Conservation (phyloP, 2,888 invertebrate species). For the Eilema caniola region DNA sequence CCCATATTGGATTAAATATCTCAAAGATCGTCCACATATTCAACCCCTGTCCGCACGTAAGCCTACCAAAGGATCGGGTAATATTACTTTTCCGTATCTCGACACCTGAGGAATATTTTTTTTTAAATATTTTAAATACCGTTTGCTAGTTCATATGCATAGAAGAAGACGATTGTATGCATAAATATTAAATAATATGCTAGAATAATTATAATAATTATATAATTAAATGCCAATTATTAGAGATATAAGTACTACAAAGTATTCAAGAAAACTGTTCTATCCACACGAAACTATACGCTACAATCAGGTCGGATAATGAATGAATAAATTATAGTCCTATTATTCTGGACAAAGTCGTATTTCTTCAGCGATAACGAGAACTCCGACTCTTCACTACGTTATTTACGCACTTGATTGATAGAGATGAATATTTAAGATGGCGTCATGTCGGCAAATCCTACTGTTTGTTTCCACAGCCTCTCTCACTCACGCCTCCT, state of each 20-base stretch:
- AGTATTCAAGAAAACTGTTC: conserved; percentile 16
- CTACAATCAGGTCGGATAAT: conserved; percentile 40
- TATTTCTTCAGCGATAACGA: conserved; percentile 68
- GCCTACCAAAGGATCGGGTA: neutral
- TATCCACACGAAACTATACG: conserved; percentile 38
- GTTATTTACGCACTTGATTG: conserved; percentile 77
- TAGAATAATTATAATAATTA: too few relatives aligned
- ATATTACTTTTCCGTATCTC: conserved; percentile 1
- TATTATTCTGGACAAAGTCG: conserved; percentile 57
- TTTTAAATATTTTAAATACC: neutral
- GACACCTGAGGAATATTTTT: neutral
- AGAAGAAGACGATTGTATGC: too few relatives aligned
- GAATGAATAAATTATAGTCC: conserved; percentile 56
- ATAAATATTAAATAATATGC: too few relatives aligned
- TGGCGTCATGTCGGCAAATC: conserved; percentile 66
- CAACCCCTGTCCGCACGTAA: conserved; percentile 2
- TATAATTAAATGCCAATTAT: too few relatives aligned
- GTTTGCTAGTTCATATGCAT: neutral
- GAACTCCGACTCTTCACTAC: conserved; percentile 65
- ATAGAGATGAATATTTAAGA: conserved; percentile 76
- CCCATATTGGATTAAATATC: conserved; percentile 4
- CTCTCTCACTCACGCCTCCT: conserved; percentile 62
- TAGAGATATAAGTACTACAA: neutral
- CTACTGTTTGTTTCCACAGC: conserved; percentile 57
- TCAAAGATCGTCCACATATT: neutral